These are phyloP conservation scores for Hydropotes inermis DNA, from an alignment of 2,113 vertebrate genomes.

Conservation along the genomic window DNA sequence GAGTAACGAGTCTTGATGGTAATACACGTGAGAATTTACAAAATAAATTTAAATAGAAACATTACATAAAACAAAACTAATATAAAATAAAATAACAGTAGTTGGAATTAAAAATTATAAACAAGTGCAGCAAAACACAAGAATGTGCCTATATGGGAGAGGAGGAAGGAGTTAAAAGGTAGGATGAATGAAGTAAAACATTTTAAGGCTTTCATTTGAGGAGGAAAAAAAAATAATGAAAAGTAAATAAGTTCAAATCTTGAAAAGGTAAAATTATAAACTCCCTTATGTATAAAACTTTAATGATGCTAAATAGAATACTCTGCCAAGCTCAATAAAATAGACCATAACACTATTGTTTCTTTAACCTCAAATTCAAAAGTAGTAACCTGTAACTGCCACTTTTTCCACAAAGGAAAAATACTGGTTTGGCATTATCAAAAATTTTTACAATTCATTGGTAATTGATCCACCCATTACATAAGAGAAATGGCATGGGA, in stretches of 20 bases:
- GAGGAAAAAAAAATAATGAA: background rate
- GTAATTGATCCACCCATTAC: background rate
- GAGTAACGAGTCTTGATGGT: background rate
- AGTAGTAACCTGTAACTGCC: background rate
- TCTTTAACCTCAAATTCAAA: constrained; percentile 25
- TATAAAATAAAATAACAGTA: background rate
- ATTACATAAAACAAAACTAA: background rate
- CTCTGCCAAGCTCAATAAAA: background rate
- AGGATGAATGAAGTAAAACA: background rate
- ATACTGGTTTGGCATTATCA: background rate
- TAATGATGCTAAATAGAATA: background rate
- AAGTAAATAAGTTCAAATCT: background rate
- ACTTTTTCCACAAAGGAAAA: background rate
- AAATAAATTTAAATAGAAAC: background rate
- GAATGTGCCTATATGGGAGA: background rate
- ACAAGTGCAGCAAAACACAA: background rate
- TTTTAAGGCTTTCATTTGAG: background rate
- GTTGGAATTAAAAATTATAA: background rate
- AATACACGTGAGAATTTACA: background rate
- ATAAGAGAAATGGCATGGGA: background rate
- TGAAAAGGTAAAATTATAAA: constrained; percentile 15
- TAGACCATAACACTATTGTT: background rate
- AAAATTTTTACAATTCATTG: background rate
- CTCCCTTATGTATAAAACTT: background rate
- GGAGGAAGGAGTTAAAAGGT: background rate